These are phyloP conservation scores for Dipodomys ordii DNA, from an alignment of 2,113 vertebrate species.

Conservation along the genomic window DNA sequence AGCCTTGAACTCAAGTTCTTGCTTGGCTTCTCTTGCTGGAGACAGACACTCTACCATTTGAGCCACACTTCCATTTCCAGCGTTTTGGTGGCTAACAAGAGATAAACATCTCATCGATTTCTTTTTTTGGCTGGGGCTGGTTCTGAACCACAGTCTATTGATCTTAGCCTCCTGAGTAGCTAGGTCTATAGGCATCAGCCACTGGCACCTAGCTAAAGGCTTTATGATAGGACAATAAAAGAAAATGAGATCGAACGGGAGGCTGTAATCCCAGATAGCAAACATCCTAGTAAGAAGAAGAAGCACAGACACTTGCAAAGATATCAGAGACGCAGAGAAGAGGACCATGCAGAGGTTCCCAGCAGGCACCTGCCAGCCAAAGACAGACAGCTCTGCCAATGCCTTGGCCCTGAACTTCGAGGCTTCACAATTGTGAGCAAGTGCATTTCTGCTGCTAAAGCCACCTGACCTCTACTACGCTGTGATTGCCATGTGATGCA, in stretches of 20 bases:
- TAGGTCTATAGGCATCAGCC: too few relatives aligned
- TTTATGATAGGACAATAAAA: not conserved
- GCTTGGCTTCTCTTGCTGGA: too few relatives aligned
- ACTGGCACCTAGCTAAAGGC: too few relatives aligned
- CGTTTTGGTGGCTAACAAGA: too few relatives aligned
- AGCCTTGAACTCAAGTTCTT: too few relatives aligned
- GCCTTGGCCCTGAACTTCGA: not conserved
- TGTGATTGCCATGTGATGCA: not conserved
- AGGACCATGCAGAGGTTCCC: fast-evolving
- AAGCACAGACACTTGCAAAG: not conserved
- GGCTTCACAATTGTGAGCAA: not conserved
- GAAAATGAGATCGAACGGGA: not conserved
- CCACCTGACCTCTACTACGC: fast-evolving
- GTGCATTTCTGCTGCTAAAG: not conserved
- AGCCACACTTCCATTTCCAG: too few relatives aligned
- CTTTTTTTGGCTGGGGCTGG: too few relatives aligned
- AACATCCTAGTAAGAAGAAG: not conserved
- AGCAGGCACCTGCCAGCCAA: fast-evolving
- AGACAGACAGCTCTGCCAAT: fast-evolving
- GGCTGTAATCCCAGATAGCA: fast-evolving
- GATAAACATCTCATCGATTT: too few relatives aligned
- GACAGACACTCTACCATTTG: too few relatives aligned
- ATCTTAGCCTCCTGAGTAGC: too few relatives aligned
- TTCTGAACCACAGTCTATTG: too few relatives aligned
- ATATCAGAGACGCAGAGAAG: fast-evolving